Base-by-base conservation (phyloP, 2,113 vertebrate genomes). In the Hippocampus guttulatus region DNA sequence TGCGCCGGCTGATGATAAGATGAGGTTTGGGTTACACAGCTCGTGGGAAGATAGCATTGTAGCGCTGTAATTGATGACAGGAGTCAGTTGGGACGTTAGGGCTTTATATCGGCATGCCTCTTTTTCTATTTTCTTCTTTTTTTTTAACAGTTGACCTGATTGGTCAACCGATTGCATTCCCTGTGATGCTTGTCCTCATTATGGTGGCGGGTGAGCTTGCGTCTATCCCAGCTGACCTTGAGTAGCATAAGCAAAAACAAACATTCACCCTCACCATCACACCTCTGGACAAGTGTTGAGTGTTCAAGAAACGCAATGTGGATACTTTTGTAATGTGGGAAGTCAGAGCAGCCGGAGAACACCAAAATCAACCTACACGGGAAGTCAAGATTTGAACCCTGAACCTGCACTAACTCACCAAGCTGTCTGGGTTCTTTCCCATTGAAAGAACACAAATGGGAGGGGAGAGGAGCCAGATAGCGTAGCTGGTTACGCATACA, bases 1-100 rank as follows among this genome's bases (percentile, higher is more conserved):
- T 80, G 80, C 79, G 80, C 85, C 78, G 87, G 88, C 82, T 69
- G 71, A 84, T 85, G 87, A 90, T 91, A 86, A 89, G 88, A 88
- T 77, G 85, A 84, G 76, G 74, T 85, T 86, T 71, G 79, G 64
- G 81, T 87, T 82, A 76, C 82, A 79, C 67, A 45, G 69, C 84
- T 86, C 75, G 74, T 77, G 84, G 87, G 79, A 87, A 82, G 86
- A 88, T 87, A 86, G 75, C 70, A 79, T 81, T 86, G 87, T 83
- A 74, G 75, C 71, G 76, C 76, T 84, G 87, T 84, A 73, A 80
- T 73, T 30, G 58, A 74, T 88, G 75, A 84, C 76, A 86, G 86
- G 88, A 82, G 87, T 61, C 77, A 71, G 71, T 82, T 70, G 45
- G 45, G 74, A 81, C 81, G 67, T 72, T 72, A 65, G 41, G 21